Base-by-base conservation (phyloP, 2,113 vertebrate genomes). In the Turdus rufiventris region DNA sequence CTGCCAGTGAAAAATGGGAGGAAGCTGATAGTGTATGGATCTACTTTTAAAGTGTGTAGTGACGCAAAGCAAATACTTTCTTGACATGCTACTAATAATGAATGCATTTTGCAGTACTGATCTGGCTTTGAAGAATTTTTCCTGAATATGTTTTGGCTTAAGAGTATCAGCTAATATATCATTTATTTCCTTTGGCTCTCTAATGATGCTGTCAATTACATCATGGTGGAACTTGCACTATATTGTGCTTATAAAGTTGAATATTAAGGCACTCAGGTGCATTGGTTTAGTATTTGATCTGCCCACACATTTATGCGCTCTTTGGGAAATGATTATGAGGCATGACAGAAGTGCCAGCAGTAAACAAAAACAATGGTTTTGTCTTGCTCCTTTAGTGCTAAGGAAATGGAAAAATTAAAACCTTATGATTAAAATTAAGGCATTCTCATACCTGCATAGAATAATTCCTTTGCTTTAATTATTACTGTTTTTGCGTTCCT, bases 101-200 rank as follows among this genome's bases (percentile, higher is more conserved):
- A 93, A 87, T 85, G 40, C 18, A 42, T 58, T 89, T 89, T 81
- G 54, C 48, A 90, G 63, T 67, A 71, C 65, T 68, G 29, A n/a
- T 80, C 73, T 87, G 34, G 63, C 58, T 89, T 92, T 19, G 21
- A 93, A 81, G 63, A 91, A 18, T 78, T 95, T 91, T 92, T 87
- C 73, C 79, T 94, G 56, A 93, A 71, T 79, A 56, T 60, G 43
- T 77, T 79, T 68, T 93, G 31, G 38, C n/a, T 45, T 88, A 78
- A 68, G 61, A 53, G n/a, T 93, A 91, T 94, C 95, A 94, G 68
- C 31, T 82, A 80, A 48, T 63, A 66, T 57, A 75, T 88, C 3
- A 62, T 91, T 61, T 91, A 33, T 94, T 95, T 95, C 73, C 79
- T 77, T 95, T 94, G 91, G 65, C 71, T 95, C 61, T 86, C 10